Evolutionary conservation across 23 tunicate species (phyloP), one percentile per base, ranked within the genome.

Genomic region (Phallusia fumigata): DNA sequence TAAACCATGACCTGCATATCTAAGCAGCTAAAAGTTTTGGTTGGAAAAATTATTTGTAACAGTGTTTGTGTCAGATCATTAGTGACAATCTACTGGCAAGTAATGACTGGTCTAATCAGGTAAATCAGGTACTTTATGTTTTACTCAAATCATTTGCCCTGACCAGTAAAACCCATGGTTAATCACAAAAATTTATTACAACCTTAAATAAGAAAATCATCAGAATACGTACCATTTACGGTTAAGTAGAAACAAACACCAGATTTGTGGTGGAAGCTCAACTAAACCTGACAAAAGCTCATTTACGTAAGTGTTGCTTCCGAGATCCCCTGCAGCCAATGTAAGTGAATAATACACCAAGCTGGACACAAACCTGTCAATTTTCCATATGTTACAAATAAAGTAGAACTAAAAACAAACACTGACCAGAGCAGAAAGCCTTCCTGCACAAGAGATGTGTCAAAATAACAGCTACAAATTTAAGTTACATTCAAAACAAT

Each of bases 271-370:
- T 0, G 97, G 92, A 13, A 92, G 73, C 35, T 92, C 97, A 19
- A 87, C 83, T 30, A 88, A 40, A 30, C 92, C 97, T 49, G 87
- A 81, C 52, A 92, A 75, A 18, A 90, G 82, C 30, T 85, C 86
- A 49, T 84, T 86, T 2, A 81, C 80, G 64, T 84, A 92, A 19
- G 51, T 31, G 36, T 86, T 85, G 15, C 76, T 49, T 34, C 87
- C 87, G 21, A 92, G 30, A 75, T 84, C 89, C 8, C 87, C 87
- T 19, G 97, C 91, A 15, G 83, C 82, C 86, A 92, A 32, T 15
- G 89, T 88, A 19, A 92, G 83, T 0, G 89, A 91, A 64, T 92
- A 92, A 69, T 92, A 92, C 31, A 90, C 82, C 33, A 92, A 92
- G 58, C 97, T 87, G 35, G 72, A 73, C 6, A 82, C 89, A 73